These are phyloP conservation scores for Onchidella celtica DNA, from an alignment of 2,888 invertebrate genomes.

Conservation along the genomic window DNA sequence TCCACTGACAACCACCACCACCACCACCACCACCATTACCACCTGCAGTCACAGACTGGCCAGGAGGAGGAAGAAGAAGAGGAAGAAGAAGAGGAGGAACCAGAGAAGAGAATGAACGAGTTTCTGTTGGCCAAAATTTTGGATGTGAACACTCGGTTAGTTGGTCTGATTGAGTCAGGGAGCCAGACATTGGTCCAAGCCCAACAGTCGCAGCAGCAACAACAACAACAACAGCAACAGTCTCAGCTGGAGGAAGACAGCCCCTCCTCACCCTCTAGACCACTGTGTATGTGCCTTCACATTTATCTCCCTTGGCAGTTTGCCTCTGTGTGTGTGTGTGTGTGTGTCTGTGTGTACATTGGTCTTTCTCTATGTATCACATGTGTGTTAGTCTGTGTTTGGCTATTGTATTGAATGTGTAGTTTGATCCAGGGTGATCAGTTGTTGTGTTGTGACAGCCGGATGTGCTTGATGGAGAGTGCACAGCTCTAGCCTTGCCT, in stretches of 20 bases:
- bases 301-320: too few relatives aligned
- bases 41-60: background rate
- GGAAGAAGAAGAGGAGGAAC: background rate
- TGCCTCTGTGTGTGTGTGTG: too few relatives aligned
- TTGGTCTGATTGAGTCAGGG: conserved; percentile 34
- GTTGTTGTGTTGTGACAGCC: too few relatives aligned
- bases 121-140: conserved; percentile 39
- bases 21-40: too few relatives aligned
- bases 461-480: too few relatives aligned
- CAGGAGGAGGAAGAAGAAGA: too few relatives aligned
- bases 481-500: too few relatives aligned
- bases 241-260: conserved; percentile 18
- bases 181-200: conserved; percentile 11
- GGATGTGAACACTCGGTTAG: conserved; percentile 33
- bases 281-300: conserved; percentile 33
- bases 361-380: too few relatives aligned
- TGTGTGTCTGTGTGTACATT: too few relatives aligned
- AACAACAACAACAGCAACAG: conserved; percentile 7
- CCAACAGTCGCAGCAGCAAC: background rate
- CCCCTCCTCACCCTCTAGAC: conserved; percentile 14
- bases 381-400: too few relatives aligned
- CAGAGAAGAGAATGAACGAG: conserved; percentile 10
- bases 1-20: background rate
- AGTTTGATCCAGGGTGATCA: too few relatives aligned
- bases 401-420: too few relatives aligned